Base-by-base conservation (phyloP, 1,140 invertebrate genomes). In the Steinernema khuongi region DNA sequence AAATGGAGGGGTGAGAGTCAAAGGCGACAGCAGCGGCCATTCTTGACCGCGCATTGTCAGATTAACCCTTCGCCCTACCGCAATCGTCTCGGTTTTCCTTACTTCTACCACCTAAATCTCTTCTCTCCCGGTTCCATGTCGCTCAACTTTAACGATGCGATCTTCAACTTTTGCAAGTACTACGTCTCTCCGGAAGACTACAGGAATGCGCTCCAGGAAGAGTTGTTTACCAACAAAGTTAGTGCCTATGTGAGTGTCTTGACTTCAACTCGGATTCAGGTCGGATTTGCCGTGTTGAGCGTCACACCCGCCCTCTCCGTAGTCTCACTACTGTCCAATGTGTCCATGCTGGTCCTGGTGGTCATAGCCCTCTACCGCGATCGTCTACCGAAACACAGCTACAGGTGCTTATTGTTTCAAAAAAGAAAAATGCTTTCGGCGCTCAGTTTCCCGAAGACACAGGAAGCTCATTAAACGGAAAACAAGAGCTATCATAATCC, bases 21-120 rank as follows among this genome's bases (percentile, higher is more conserved):
- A 60, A 60, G 19, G 50, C 50, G 50, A 60, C 50, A 26, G 50
- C 50, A 60, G 50, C 22, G 50, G 50, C 50, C 50, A 60, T 60
- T 60, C 50, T 60, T 60, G 50, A 26, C 50, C 50, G 50, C 50
- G 50, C 50, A 26, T 60, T 60, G 50, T 60, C 50, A 26, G 50
- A 60, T 26, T 60, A 60, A 60, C 26, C 7, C 50, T n/a, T 4
- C 50, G 4, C 50, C 50, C 7, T 14, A 17, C 26, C 50, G 14
- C 50, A n/a, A 22, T 60, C 26, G 50, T 11, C 36, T n/a, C 7
- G 7, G 4, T 60, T 22, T 14, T 7, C 50, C 26, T 60, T 11
- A 22, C 19, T 4, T 4, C 50, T 14, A 11, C 26, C 11, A 60
- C 50, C 50, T 60, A 26, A 4, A 26, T 11, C 50, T 60, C 50